Conservation (phyloP, 2,888 invertebrate genomes). For the Onthophagus sagittarius region DNA sequence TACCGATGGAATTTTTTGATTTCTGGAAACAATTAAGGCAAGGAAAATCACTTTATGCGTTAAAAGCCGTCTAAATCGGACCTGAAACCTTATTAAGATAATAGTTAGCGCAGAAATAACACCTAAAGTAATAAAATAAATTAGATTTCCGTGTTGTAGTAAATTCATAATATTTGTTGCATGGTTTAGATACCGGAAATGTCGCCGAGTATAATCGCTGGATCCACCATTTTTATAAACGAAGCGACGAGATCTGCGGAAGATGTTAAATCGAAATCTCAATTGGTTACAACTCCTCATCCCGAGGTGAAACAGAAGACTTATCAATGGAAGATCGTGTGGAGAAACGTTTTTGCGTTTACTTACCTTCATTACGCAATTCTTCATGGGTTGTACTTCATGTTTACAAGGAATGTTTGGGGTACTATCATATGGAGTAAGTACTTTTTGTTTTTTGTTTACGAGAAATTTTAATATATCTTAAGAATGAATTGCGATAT, state of each 20-base stretch:
- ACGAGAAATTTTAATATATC: no score
- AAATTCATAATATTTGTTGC: not conserved
- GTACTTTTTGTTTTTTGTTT: no score
- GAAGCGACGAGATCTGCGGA: conserved; percentile 43
- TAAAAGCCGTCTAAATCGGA: not conserved
- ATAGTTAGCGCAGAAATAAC: not conserved
- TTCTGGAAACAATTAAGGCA: not conserved
- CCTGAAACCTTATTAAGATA: not conserved
- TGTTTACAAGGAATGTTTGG: conserved; percentile 50
- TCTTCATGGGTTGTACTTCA: conserved; percentile 61
- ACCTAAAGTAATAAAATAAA: no score
- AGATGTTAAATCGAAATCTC: conserved; percentile 1
- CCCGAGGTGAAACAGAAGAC: conserved; percentile 20
- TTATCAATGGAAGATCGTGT: conserved; percentile 65
- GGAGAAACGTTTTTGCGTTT: conserved; percentile 75
- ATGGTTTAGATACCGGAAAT: conserved; percentile 40
- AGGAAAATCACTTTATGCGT: not conserved
- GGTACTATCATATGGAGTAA: conserved; percentile 57
- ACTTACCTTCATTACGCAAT: conserved; percentile 64
- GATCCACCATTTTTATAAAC: conserved; percentile 54
- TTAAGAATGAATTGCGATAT: no score
- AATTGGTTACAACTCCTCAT: not conserved
- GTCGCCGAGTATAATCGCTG: conserved; percentile 62
- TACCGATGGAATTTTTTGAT: not conserved
- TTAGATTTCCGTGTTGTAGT: no score